phyloP scores from a whole-genome alignment of 2,113 vertebrate species.

The Dolichallabes microphthalmus region DNA sequence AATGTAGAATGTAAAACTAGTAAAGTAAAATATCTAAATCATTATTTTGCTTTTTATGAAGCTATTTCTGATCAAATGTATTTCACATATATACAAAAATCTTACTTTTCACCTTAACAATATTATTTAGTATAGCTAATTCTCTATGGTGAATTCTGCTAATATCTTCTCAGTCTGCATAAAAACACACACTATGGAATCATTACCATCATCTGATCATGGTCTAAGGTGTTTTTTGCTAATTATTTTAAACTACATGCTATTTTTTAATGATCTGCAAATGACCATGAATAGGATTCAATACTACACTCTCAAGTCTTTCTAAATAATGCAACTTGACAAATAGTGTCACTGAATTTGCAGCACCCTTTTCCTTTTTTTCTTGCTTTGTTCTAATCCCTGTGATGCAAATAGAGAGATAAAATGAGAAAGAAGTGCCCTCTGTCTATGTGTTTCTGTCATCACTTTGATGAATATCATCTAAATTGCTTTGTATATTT shows the following conservation, averaged over 20 bases:
- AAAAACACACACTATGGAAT: not conserved
- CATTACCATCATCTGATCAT: not conserved
- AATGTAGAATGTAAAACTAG: constrained; percentile 18
- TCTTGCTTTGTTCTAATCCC: constrained; percentile 55
- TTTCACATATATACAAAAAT: not conserved
- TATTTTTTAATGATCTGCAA: not conserved
- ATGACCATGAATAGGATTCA: not conserved
- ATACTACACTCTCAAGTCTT: not conserved
- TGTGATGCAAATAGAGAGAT: constrained; percentile 56
- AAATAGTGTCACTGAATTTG: not conserved
- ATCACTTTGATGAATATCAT: constrained; percentile 99
- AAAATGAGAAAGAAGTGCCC: constrained; percentile 55
- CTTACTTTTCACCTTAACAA: not conserved
- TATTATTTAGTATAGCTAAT: not conserved
- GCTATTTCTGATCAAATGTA: not conserved
- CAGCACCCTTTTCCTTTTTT: not conserved
- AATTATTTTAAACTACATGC: not conserved
- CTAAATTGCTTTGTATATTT: constrained; percentile 99
- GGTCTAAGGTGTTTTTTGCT: not conserved
- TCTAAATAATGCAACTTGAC: constrained; percentile 58
- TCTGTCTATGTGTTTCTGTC: constrained; percentile 95
- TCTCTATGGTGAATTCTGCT: not conserved
- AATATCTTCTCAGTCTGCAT: not conserved
- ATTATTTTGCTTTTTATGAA: not conserved
- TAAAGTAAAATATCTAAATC: constrained; percentile 15